Conservation (phyloP, 2,888 invertebrate species). For the Amphipyra berbera region DNA sequence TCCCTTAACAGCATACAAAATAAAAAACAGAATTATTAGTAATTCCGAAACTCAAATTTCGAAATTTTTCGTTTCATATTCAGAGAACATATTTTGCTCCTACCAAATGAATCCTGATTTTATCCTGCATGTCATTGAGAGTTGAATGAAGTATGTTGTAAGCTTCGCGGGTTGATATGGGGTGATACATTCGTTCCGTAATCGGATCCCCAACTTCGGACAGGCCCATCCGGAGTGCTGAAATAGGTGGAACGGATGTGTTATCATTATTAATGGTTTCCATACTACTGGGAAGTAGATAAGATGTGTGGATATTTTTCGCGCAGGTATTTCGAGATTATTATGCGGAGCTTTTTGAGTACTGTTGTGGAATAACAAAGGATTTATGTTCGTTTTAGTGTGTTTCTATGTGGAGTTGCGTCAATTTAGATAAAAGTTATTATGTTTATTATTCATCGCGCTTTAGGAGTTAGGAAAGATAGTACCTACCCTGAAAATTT, state of each 20-base stretch:
- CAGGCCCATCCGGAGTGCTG: slow-evolving; percentile 55
- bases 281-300: slow-evolving; percentile 46
- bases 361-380: slow-evolving; percentile 37
- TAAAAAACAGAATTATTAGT: background rate
- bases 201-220: slow-evolving; percentile 55
- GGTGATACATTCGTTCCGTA: slow-evolving; percentile 56
- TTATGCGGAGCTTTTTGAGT: slow-evolving; percentile 53
- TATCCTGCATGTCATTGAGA: slow-evolving; percentile 46
- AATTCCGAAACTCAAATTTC: background rate
- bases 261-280: slow-evolving; percentile 62
- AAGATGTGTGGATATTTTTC: slow-evolving; percentile 48
- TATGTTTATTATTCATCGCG: slow-evolving; percentile 36
- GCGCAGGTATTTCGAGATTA: slow-evolving; percentile 47
- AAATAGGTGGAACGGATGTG: slow-evolving; percentile 58
- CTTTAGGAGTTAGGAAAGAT: background rate
- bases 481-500: too few relatives aligned
- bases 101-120: slow-evolving; percentile 29
- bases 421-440: slow-evolving; percentile 38
- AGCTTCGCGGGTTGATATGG: slow-evolving; percentile 46
- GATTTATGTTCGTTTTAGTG: slow-evolving; percentile 39
- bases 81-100: slow-evolving; percentile 5
- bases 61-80: background rate
- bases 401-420: slow-evolving; percentile 30
- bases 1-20: background rate
- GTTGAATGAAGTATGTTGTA: slow-evolving; percentile 38